Base-by-base conservation (phyloP, 30 jellyfish, hydroid and myxozoan species). In the Aurelia aurita region DNA sequence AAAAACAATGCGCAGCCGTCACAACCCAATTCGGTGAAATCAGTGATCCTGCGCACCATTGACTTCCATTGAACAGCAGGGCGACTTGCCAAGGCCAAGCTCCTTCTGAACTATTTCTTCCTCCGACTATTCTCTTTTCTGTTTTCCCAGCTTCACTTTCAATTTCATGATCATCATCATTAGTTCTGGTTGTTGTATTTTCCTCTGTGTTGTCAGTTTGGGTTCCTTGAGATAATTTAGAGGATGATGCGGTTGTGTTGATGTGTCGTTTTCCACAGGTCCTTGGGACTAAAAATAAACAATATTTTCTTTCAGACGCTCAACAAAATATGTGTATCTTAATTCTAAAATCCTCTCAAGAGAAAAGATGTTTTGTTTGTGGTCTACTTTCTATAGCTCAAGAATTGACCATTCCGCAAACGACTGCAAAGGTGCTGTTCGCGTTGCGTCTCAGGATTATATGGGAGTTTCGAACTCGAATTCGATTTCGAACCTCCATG, bases 1-100 rank as follows among this genome's bases (percentile, higher is more conserved):
- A n/a, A 45, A 90, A 90, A 32, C 97, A 90, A 49, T 90, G 97
- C 3, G 97, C 97, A 0, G 97, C 96, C 5, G 97, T 90, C 49
- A 78, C 92, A 13, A 90, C 86, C 97, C 97, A 90, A 2, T 80
- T 86, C 5, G 94, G 92, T 4, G 97, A 44, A 15, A 90, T 46
- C 34, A 90, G 85, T 51, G 95, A 96, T 25, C 97, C 97, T 2
- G 86, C 95, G 80, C 97, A 90, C 45, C 62, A 31, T 57, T 82
- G 95, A 53, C 64, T 69, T 25, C 96, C 96, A 14, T 84, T 74
- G 74, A 82, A 83, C 74, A 80, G 15, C 32, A 90, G 73, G 4
- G 95, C 95, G 12, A 86, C 97, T 35, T 90, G 97, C 97, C 97
- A 90, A 14, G 97, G 97, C 92, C 95, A 90, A 13, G 93, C 90